Evolutionary conservation across 2,113 vertebrate species (phyloP).

Genomic region (Sarotherodon lohbergeri): DNA sequence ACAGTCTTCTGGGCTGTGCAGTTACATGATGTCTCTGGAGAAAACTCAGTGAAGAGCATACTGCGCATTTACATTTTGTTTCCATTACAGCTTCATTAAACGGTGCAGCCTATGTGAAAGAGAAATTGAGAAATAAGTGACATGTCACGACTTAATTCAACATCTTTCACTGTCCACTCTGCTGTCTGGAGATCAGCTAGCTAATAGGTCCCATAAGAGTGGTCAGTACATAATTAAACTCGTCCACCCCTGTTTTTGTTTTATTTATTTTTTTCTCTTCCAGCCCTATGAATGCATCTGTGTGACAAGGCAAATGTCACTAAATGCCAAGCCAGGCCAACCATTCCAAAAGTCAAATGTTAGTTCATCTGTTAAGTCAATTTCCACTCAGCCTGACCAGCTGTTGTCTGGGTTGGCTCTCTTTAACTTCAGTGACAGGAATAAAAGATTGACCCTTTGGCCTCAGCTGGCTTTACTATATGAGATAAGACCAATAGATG

Average conservation of each 20-base stretch:
- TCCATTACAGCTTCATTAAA: slow-evolving; percentile 19
- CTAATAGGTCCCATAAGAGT: slow-evolving; percentile 32
- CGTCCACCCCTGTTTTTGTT: background rate
- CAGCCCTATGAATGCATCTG: slow-evolving; percentile 33
- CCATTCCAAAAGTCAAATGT: slow-evolving; percentile 65
- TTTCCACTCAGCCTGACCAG: slow-evolving; percentile 41
- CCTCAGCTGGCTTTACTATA: background rate
- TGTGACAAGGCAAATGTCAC: slow-evolving; percentile 66
- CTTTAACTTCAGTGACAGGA: slow-evolving; percentile 31
- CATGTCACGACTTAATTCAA: slow-evolving; percentile 12
- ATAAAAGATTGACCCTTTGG: slow-evolving; percentile 9
- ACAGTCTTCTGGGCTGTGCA: background rate
- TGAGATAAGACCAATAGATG: background rate
- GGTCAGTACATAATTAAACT: slow-evolving; percentile 31
- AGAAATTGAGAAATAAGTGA: slow-evolving; percentile 1
- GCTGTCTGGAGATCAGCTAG: background rate
- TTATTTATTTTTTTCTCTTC: background rate
- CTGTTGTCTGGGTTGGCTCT: slow-evolving; percentile 10
- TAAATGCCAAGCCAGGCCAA: slow-evolving; percentile 65
- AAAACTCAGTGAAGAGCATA: background rate
- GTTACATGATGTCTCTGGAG: background rate
- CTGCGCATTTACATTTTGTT: background rate
- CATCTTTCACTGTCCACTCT: slow-evolving; percentile 1
- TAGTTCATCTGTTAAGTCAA: slow-evolving; percentile 60
- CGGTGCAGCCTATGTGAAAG: background rate